Base-by-base conservation (phyloP, 2,888 invertebrate genomes). In the Drosophila maculinotata region DNA sequence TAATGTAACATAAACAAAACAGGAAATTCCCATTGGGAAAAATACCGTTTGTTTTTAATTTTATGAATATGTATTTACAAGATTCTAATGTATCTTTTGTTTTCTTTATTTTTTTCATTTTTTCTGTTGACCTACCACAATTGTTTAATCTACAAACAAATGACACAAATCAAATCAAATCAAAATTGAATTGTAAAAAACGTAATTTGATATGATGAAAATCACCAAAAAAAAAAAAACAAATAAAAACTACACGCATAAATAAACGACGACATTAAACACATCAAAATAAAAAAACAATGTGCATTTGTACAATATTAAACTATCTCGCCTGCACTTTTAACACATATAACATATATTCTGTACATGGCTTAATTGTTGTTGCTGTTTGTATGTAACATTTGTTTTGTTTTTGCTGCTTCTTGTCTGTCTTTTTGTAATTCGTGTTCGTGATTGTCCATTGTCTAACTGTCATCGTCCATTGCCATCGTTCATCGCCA, bases 391-490 rank as follows among this genome's bases (percentile, higher is more conserved):
- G 42, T 45, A 41, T 57, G 45, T 66, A 26, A 35, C 23, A 70
- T 72, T 62, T 65, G 51, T 20, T 69, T 64, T 71, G 65, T 71
- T 76, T 67, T 76, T 75, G 71, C 77, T 75, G 69, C 76, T 72
- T 79, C 66, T 68, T 72, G 30, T 64, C 20, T 44, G 26, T 57
- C 44, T 33, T 69, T 59, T 63, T 20, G 45, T 51, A 39, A 53
- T 26, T 20, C 33, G 33, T 73, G 15, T 67, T 57, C 63, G 47
- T 62, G 57, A 56, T 48, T 12, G 60, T 56, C 68, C 62, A 68
- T 51, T 60, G 62, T 71, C 54, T 45, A 66, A 66, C 48, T 66
- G 51, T 60, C 54, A 66, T 58, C 51, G 58, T 36, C 42, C 48
- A 70, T 47, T 44, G 44, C 14, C 51, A 56, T 56, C 51, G 54